A percentile compares a stretch with the other conserved stretches of the same genome.
Conservation (phyloP, 2,888 invertebrate species). For the Blera fallax region DNA sequence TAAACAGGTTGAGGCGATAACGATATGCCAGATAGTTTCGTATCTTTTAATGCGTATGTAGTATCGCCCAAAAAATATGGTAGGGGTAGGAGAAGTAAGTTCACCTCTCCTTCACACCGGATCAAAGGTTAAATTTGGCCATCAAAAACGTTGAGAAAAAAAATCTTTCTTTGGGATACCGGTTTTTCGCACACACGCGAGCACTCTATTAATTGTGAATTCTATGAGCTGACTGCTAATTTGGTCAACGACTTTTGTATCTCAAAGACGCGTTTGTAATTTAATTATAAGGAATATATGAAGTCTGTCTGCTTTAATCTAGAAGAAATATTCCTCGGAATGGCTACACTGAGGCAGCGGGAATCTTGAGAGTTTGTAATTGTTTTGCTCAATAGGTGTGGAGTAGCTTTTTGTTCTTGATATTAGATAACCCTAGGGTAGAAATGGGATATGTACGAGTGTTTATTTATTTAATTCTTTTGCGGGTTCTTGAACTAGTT, state of each 20-base stretch:
- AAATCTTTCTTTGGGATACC: neutral
- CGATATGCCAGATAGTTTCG: neutral
- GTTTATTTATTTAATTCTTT: neutral
- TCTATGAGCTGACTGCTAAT: slow-evolving; percentile 30
- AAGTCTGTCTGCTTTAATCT: neutral
- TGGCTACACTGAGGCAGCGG: neutral
- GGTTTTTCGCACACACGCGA: slow-evolving; percentile 19
- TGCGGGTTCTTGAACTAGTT: slow-evolving; percentile 33
- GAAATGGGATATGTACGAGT: neutral
- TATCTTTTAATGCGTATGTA: neutral
- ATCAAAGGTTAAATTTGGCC: slow-evolving; percentile 20
- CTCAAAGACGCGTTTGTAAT: neutral
- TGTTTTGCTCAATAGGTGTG: neutral
- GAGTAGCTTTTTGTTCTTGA: slow-evolving; percentile 7
- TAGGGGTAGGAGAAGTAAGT: neutral
- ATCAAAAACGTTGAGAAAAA: neutral
- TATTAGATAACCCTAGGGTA: slow-evolving; percentile 3
- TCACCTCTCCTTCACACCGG: neutral
- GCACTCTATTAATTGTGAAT: slow-evolving; percentile 27
- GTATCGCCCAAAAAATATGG: neutral
- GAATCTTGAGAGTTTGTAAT: neutral
- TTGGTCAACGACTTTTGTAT: slow-evolving; percentile 54
- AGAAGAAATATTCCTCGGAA: too few species aligned
- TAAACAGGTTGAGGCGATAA: slow-evolving; percentile 44
- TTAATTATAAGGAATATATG: slow-evolving; percentile 9